Evolutionary conservation across 2,888 invertebrate genomes (phyloP).

Genomic region (Papilio demoleus): DNA sequence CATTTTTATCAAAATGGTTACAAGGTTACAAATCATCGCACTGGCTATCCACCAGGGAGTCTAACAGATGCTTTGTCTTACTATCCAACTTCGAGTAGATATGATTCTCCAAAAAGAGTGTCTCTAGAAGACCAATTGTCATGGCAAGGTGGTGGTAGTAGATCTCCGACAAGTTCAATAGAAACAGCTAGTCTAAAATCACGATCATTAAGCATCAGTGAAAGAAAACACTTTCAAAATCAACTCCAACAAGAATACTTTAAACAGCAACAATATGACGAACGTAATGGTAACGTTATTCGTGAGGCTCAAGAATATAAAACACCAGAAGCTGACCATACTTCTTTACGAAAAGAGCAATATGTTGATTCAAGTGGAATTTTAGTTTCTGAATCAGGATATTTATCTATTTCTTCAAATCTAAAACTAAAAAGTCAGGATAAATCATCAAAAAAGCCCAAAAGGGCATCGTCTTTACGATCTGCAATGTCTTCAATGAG

Average conservation of each 20-base stretch:
- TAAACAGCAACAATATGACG: slow-evolving; percentile 81
- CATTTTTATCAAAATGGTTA: slow-evolving; percentile 85
- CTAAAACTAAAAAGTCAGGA: slow-evolving; percentile 80
- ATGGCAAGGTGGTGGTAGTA: slow-evolving; percentile 84
- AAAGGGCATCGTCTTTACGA: slow-evolving; percentile 89
- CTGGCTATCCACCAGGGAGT: slow-evolving; percentile 88
- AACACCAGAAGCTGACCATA: slow-evolving; percentile 64
- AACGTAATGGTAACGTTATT: slow-evolving; percentile 74
- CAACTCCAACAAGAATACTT: slow-evolving; percentile 82
- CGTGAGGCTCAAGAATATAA: slow-evolving; percentile 69
- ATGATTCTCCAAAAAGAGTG: slow-evolving; percentile 82
- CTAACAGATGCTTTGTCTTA: slow-evolving; percentile 92
- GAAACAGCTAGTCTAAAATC: slow-evolving; percentile 82
- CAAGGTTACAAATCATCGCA: slow-evolving; percentile 85
- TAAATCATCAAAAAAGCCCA: slow-evolving; percentile 86
- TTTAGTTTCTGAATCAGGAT: slow-evolving; percentile 91
- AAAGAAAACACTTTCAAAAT: slow-evolving; percentile 82
- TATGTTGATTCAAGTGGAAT: slow-evolving; percentile 77
- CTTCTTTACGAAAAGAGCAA: slow-evolving; percentile 72
- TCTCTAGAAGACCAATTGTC: slow-evolving; percentile 85
- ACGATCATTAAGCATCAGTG: slow-evolving; percentile 82
- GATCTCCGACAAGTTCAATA: slow-evolving; percentile 85
- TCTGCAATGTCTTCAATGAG: slow-evolving; percentile 92
- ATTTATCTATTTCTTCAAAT: slow-evolving; percentile 89
- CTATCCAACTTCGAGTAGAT: slow-evolving; percentile 88